A percentile compares a stretch with the other conserved stretches of the same genome.
Conservation (phyloP, 2,113 vertebrate species). For the Suncus etruscus region DNA sequence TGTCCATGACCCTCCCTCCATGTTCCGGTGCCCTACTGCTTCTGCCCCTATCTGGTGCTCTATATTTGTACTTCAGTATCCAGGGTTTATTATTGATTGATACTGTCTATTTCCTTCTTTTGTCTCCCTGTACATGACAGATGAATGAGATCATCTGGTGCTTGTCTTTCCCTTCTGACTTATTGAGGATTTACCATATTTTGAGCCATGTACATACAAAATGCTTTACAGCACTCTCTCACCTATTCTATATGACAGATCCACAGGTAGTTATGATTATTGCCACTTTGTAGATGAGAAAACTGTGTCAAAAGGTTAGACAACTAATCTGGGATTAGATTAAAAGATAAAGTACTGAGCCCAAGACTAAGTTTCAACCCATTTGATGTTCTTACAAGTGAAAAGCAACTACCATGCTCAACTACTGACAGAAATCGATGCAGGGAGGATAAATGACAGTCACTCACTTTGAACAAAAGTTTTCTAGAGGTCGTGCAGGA, state of each 20-base stretch:
- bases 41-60: too few relatives aligned
- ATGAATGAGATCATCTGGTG: too few relatives aligned
- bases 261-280: not conserved
- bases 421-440: not conserved
- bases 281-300: constrained; percentile 8
- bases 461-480: not conserved
- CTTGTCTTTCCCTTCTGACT: not conserved
- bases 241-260: not conserved
- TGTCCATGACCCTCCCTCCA: too few relatives aligned
- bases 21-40: too few relatives aligned
- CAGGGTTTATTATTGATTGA: too few relatives aligned
- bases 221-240: not conserved
- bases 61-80: too few relatives aligned
- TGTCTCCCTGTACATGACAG: too few relatives aligned
- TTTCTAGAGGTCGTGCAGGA: not conserved
- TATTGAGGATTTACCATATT: not conserved
- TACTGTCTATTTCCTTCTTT: too few relatives aligned
- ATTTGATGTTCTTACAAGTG: not conserved
- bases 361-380: not conserved
- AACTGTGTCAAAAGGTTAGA: not conserved
- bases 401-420: fast-evolving
- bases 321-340: not conserved
- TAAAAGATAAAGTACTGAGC: not conserved
- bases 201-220: not conserved
- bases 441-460: not conserved